Conservation (phyloP, 2,888 invertebrate genomes). For the Caenorhabditis imperialis region DNA sequence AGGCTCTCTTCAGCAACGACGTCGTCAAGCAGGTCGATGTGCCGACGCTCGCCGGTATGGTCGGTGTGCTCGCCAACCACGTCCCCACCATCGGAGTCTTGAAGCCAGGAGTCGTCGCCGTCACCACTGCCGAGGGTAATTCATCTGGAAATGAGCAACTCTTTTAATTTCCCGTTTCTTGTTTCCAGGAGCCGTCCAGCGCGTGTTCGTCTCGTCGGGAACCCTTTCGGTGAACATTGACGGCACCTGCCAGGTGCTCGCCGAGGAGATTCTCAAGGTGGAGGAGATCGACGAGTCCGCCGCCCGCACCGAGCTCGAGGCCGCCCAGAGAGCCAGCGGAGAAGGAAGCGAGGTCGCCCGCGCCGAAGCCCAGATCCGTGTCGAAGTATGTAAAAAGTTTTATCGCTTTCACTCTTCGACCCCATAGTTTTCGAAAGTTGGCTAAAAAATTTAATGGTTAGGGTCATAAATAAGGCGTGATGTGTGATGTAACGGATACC, state of each 20-base stretch:
- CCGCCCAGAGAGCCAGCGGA: slow-evolving; percentile 69
- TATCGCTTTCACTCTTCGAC: neutral
- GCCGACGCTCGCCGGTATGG: slow-evolving; percentile 75
- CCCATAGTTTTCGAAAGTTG: too few relatives aligned
- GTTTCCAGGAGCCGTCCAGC: slow-evolving; percentile 68
- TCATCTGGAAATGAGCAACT: neutral
- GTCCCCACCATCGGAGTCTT: slow-evolving; percentile 77
- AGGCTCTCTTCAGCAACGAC: slow-evolving; percentile 73
- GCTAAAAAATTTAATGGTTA: too few relatives aligned
- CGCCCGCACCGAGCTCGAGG: slow-evolving; percentile 73
- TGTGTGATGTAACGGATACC: too few relatives aligned
- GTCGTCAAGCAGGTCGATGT: slow-evolving; percentile 77
- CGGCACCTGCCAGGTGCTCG: slow-evolving; percentile 76
- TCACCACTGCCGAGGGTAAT: slow-evolving; percentile 72
- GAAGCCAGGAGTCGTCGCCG: slow-evolving; percentile 76
- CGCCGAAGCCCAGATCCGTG: slow-evolving; percentile 75
- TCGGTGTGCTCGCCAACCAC: slow-evolving; percentile 77
- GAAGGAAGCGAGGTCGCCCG: slow-evolving; percentile 73
- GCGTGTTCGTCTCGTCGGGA: slow-evolving; percentile 77
- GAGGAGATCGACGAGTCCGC: slow-evolving; percentile 74
- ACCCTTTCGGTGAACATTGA: slow-evolving; percentile 78
- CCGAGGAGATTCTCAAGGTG: slow-evolving; percentile 72
- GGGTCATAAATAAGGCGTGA: too few relatives aligned
- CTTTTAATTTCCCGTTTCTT: neutral
- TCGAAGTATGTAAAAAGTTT: slow-evolving; percentile 58